Conservation (phyloP, 2,888 invertebrate genomes). For the Epinotia ramella region DNA sequence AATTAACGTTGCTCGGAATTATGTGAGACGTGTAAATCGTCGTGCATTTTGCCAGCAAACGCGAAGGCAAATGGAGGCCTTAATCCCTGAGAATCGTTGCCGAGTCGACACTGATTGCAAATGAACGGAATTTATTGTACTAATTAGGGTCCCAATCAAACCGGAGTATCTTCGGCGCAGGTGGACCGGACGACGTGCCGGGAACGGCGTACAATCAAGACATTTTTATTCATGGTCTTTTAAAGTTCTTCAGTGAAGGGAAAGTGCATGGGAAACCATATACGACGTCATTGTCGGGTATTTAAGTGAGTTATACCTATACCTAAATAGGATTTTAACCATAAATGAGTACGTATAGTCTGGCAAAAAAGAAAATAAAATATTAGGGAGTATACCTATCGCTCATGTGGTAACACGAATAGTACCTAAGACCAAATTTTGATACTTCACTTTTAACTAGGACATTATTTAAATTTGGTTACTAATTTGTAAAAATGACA, state of each 20-base stretch:
- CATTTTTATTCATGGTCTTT: conserved; percentile 5
- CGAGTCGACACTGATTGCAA: conserved; percentile 43
- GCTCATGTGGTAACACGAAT: too few relatives aligned
- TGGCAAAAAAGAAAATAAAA: too few relatives aligned
- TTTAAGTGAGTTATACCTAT: neutral
- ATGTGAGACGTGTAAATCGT: neutral
- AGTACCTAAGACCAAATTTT: too few relatives aligned
- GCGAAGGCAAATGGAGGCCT: conserved; percentile 27
- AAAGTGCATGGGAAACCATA: neutral
- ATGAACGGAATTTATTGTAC: conserved; percentile 43
- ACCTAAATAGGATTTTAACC: neutral
- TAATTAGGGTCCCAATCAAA: conserved; percentile 44
- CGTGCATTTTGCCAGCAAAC: conserved; percentile 23
- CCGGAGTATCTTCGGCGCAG: conserved; percentile 37
- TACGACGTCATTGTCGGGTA: neutral
- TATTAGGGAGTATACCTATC: too few relatives aligned
- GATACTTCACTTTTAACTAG: too few relatives aligned
- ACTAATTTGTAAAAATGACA: too few relatives aligned
- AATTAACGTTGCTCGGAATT: conserved; percentile 3
- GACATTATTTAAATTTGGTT: too few relatives aligned
- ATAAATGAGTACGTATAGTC: neutral
- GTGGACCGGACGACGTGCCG: conserved; percentile 13
- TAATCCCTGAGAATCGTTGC: conserved; percentile 37
- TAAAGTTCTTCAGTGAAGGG: neutral
- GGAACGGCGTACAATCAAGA: conserved; percentile 7